A percentile compares a stretch with the other conserved stretches of the same genome.
Conservation (phyloP, 2,888 invertebrate species). For the Drosophila tanythrix region DNA sequence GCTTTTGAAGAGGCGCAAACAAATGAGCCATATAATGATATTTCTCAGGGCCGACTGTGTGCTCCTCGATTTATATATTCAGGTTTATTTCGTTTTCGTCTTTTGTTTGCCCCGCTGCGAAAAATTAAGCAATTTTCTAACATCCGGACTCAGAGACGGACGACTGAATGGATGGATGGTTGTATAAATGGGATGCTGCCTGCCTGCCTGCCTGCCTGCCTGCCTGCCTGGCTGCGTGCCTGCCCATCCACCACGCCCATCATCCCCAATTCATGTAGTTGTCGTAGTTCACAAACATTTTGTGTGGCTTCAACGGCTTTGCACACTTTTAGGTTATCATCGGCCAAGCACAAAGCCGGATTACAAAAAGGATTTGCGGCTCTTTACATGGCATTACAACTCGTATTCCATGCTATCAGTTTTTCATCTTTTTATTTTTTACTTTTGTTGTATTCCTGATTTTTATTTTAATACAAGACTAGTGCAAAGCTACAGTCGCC, state of each 20-base stretch:
- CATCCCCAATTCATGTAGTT: conserved; percentile 30
- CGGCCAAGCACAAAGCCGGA: conserved; percentile 65
- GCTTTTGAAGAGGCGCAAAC: conserved; percentile 69
- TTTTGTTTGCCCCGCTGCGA: conserved; percentile 37
- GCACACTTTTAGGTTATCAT: conserved; percentile 76
- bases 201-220: background rate
- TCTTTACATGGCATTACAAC: conserved; percentile 65
- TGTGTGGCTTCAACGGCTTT: conserved; percentile 64
- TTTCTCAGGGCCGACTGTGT: conserved; percentile 37
- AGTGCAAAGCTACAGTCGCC: conserved; percentile 56
- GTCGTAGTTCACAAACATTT: conserved; percentile 60
- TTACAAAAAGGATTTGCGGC: conserved; percentile 72
- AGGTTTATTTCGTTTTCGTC: conserved; percentile 26
- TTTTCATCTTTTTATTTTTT: conserved; percentile 26
- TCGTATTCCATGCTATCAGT: conserved; percentile 35
- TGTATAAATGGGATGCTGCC: background rate
- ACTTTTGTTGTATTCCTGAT: conserved; percentile 2
- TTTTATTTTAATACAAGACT: conserved; percentile 41
- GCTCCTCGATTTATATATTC: conserved; percentile 54
- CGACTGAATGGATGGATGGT: background rate
- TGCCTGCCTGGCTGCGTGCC: background rate
- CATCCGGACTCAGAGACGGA: conserved; percentile 14
- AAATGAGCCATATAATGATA: conserved; percentile 75
- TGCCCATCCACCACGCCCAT: background rate
- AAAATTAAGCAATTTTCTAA: conserved; percentile 71